phyloP scores from a whole-genome alignment of 2,888 invertebrate species.

The Cantharis lateralis region DNA sequence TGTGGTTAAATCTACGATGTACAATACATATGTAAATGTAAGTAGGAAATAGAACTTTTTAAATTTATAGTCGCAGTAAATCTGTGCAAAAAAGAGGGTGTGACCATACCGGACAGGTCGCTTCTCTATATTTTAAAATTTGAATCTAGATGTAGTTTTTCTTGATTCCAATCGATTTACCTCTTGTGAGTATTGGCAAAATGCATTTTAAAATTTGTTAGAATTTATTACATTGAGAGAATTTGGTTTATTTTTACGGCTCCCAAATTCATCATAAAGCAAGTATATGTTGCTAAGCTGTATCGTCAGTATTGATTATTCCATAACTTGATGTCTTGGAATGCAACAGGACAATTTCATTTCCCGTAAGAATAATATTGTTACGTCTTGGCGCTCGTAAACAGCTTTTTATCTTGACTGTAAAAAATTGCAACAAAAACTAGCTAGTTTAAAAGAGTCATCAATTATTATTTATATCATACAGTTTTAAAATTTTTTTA shows the following conservation, averaged over 20 bases:
- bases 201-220: constrained; percentile 8
- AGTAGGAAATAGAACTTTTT: constrained; percentile 26
- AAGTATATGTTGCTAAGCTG: constrained; percentile 13
- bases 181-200: constrained; percentile 8
- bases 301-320: constrained; percentile 19
- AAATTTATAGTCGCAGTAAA: constrained; percentile 25
- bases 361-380: constrained; percentile 27
- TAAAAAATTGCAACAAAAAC: constrained; percentile 1
- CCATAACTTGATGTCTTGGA: constrained; percentile 19
- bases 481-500: not conserved
- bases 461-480: not conserved
- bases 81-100: constrained; percentile 26
- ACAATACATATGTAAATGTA: constrained; percentile 27
- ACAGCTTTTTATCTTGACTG: constrained; percentile 23
- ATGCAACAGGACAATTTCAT: constrained; percentile 30
- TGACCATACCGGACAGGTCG: constrained; percentile 23
- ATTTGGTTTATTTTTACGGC: constrained; percentile 16
- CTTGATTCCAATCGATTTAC: constrained; percentile 5
- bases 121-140: constrained; percentile 20
- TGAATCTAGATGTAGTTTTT: constrained; percentile 18
- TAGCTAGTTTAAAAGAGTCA: constrained; percentile 2
- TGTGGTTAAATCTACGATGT: constrained; percentile 12
- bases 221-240: constrained; percentile 16
- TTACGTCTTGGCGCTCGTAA: constrained; percentile 22
- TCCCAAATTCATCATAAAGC: constrained; percentile 20